Conservation (phyloP, 2,797 vertebrate genomes). For the Oophaga sylvatica region DNA sequence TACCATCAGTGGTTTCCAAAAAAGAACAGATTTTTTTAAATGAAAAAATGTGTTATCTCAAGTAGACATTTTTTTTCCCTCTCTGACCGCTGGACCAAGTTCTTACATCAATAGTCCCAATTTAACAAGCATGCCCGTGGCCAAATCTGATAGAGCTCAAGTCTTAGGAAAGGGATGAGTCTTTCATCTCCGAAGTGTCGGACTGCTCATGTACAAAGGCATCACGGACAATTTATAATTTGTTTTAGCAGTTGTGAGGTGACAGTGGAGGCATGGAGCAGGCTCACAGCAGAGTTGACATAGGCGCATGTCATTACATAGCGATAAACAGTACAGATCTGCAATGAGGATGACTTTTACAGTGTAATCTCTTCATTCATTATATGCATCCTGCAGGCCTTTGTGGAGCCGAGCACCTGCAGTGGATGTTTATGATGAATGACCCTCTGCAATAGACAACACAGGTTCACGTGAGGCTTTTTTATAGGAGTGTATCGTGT, state of each 20-base stretch:
- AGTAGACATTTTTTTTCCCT: conserved; percentile 3
- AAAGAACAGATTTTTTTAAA: conserved; percentile 1
- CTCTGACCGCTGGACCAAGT: conserved; percentile 31
- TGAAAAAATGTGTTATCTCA: neutral
- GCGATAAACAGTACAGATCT: neutral
- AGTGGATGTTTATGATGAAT: conserved; percentile 7
- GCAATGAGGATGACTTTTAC: conserved; percentile 8
- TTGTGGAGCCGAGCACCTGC: neutral
- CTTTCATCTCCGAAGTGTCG: conserved; percentile 23
- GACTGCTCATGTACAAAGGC: conserved; percentile 12
- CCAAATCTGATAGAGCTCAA: conserved; percentile 24
- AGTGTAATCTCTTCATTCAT: neutral
- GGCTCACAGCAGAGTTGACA: conserved; percentile 4
- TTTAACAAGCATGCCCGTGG: conserved; percentile 35
- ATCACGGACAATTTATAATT: neutral
- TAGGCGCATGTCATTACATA: neutral
- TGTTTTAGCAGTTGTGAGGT: neutral
- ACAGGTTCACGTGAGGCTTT: neutral
- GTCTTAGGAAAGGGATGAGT: neutral
- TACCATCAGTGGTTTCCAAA: neutral
- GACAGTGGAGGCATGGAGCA: neutral
- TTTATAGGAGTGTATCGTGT: neutral
- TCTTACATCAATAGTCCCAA: conserved; percentile 39
- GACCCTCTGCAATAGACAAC: conserved; percentile 22
- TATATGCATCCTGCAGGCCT: conserved; percentile 22